Conservation (phyloP, 2,113 vertebrate species). For the Caranx melampygus region DNA sequence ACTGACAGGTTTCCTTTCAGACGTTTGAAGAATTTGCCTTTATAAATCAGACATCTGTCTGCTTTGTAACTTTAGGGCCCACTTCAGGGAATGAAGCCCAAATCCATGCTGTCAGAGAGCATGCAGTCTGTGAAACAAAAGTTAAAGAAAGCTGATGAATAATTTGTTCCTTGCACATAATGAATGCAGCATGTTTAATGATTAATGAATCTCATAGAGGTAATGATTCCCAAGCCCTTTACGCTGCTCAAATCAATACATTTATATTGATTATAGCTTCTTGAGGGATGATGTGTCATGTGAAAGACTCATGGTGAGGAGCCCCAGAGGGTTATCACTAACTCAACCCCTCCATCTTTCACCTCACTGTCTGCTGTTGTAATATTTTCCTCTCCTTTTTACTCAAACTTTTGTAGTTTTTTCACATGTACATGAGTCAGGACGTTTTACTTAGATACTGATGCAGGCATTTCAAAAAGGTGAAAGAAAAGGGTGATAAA, state of each 20-base stretch:
- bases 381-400: too few species aligned
- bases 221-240: neutral
- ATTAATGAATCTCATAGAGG: neutral
- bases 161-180: neutral
- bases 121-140: neutral
- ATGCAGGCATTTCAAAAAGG: too few species aligned
- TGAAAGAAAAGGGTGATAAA: too few species aligned
- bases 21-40: conserved; percentile 34
- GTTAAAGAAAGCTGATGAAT: neutral
- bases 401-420: neutral
- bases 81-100: neutral
- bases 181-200: neutral
- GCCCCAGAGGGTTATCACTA: too few species aligned
- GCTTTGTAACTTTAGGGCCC: neutral
- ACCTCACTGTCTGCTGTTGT: neutral
- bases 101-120: neutral
- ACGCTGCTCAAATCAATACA: neutral
- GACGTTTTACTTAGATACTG: too few species aligned
- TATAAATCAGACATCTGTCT: conserved; percentile 28
- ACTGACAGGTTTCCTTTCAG: conserved; percentile 18
- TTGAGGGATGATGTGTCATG: neutral
- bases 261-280: too few species aligned
- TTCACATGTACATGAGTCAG: too few species aligned
- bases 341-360: neutral
- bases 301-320: neutral